These are phyloP conservation scores for Calliphora vicina DNA, from an alignment of 1,140 invertebrate genomes.

Conservation along the genomic window DNA sequence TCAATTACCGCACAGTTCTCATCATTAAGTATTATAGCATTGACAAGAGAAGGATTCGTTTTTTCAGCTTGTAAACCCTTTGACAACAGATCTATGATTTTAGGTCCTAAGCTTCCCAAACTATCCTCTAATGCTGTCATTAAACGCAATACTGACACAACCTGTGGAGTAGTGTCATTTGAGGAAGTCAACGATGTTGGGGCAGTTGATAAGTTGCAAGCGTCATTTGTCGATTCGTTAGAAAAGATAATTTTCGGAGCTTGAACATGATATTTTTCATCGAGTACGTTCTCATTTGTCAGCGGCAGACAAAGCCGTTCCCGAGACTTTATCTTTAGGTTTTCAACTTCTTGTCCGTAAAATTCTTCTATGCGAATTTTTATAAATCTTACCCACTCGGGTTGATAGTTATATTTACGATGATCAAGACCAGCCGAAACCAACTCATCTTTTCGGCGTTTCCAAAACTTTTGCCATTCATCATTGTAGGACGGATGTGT, in stretches of 20 bases:
- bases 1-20: slow-evolving; percentile 54
- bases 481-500: slow-evolving; percentile 82
- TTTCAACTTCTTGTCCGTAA: slow-evolving; percentile 67
- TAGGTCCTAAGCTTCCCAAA: slow-evolving; percentile 79
- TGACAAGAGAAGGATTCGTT: slow-evolving; percentile 44
- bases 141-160: slow-evolving; percentile 73
- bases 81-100: slow-evolving; percentile 75
- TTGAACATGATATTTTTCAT: slow-evolving; percentile 48
- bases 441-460: slow-evolving; percentile 55
- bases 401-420: slow-evolving; percentile 80
- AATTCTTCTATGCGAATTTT: slow-evolving; percentile 78
- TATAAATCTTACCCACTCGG: slow-evolving; percentile 85
- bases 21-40: slow-evolving; percentile 42
- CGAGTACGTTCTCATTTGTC: slow-evolving; percentile 46
- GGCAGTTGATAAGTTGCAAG: background rate
- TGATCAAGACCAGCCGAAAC: slow-evolving; percentile 71
- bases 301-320: slow-evolving; percentile 52
- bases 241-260: background rate
- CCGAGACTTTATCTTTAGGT: slow-evolving; percentile 60
- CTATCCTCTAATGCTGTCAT: slow-evolving; percentile 80
- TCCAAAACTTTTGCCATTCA: slow-evolving; percentile 86
- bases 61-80: slow-evolving; percentile 76
- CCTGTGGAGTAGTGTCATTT: slow-evolving; percentile 17
- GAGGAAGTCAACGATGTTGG: background rate
- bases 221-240: background rate